Percentiles rank a stretch among this genome's conserved stretches.
Conservation (phyloP, 2,888 invertebrate genomes). For the Volucella inflata region DNA sequence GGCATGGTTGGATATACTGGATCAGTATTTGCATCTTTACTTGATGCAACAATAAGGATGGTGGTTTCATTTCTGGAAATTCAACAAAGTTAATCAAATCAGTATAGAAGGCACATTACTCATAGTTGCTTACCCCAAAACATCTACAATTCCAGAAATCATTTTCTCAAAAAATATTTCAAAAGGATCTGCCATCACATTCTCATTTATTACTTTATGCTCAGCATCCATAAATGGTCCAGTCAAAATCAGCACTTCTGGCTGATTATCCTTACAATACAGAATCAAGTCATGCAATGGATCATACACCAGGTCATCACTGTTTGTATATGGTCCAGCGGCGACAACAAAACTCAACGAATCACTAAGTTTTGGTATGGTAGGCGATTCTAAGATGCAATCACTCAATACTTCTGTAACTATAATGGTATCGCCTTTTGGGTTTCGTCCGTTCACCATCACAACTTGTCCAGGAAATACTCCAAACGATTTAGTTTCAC, state of each 20-base stretch:
- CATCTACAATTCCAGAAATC: conserved; percentile 87
- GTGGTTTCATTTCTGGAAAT: conserved; percentile 86
- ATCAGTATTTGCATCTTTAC: conserved; percentile 91
- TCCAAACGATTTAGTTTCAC: conserved; percentile 83
- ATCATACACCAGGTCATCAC: conserved; percentile 90
- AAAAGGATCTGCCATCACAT: conserved; percentile 87
- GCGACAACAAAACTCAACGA: conserved; percentile 89
- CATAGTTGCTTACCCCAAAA: conserved; percentile 85
- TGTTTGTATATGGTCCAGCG: conserved; percentile 92
- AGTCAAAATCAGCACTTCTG: conserved; percentile 91
- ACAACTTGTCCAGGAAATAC: conserved; percentile 85
- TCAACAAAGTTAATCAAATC: conserved; percentile 11
- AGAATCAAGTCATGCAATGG: conserved; percentile 91
- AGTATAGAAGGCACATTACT: conserved; percentile 29
- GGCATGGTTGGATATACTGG: conserved; percentile 94
- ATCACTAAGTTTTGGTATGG: conserved; percentile 84
- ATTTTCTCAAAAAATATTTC: conserved; percentile 90
- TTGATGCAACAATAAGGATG: conserved; percentile 90
- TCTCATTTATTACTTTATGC: conserved; percentile 87
- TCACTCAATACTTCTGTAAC: conserved; percentile 88
- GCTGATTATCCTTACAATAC: conserved; percentile 88
- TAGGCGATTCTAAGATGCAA: conserved; percentile 83
- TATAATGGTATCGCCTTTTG: conserved; percentile 88
- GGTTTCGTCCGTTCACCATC: conserved; percentile 89
- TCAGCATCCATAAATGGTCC: conserved; percentile 93